Conservation (phyloP, 2,888 invertebrate genomes). For the Megamerina dolium region DNA sequence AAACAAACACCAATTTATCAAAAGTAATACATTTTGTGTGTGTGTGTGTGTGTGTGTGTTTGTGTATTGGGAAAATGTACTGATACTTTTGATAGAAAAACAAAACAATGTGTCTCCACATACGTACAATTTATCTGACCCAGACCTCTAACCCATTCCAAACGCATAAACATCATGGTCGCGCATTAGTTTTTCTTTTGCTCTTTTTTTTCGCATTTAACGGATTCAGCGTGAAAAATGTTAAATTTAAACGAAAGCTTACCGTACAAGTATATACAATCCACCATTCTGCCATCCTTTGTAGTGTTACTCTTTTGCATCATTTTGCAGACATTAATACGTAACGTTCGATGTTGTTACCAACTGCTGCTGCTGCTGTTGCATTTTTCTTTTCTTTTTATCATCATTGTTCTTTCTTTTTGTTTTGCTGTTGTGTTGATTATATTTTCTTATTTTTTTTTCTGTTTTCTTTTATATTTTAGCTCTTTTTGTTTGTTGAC, state of each 20-base stretch:
- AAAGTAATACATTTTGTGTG: conserved; percentile 8
- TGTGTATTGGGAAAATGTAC: not conserved
- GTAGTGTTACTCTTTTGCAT: conserved; percentile 1
- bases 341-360: conserved; percentile 12
- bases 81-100: not conserved
- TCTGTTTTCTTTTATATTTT: no score
- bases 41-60: not conserved
- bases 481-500: no score
- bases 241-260: conserved; percentile 18
- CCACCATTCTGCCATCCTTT: no score
- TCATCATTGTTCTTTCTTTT: not conserved
- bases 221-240: conserved; percentile 17
- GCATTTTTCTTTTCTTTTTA: not conserved
- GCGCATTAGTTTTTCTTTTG: not conserved
- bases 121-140: not conserved
- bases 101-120: not conserved
- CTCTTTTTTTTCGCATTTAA: not conserved
- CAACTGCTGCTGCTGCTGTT: conserved; percentile 1
- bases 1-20: conserved; percentile 25
- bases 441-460: no score
- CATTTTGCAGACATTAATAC: conserved; percentile 19
- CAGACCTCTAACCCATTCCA: not conserved
- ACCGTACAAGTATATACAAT: not conserved
- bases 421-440: not conserved
- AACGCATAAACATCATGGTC: not conserved